phyloP scores from a whole-genome alignment of 1,140 invertebrate genomes.

The Solen grandis region DNA sequence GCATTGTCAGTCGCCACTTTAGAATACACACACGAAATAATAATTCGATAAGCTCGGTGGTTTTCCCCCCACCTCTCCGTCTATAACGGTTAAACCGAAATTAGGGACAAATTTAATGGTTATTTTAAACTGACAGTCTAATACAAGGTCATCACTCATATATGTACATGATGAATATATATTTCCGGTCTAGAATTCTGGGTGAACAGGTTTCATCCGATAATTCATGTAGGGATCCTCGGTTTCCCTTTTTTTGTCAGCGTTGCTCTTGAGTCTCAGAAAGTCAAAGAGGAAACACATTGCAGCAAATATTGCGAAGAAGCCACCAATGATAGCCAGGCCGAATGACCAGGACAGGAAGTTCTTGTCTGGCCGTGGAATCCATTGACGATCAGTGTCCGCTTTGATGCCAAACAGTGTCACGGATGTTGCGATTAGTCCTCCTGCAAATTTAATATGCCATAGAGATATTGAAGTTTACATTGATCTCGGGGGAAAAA shows the following conservation, averaged over 20 bases:
- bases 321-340: conserved; percentile 91
- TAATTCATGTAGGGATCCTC: conserved; percentile 28
- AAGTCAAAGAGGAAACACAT: conserved; percentile 67
- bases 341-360: conserved; percentile 97
- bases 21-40: too few relatives aligned
- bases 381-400: conserved; percentile 94
- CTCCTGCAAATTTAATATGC: conserved; percentile 82
- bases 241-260: neutral
- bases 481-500: neutral
- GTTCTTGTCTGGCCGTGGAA: conserved; percentile 97
- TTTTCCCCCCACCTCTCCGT: too few relatives aligned
- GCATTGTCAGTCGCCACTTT: too few relatives aligned
- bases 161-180: too few relatives aligned
- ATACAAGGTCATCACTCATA: conserved; percentile 16
- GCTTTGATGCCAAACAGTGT: conserved; percentile 94
- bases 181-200: too few relatives aligned
- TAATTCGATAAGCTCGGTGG: too few relatives aligned
- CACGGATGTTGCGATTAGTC: conserved; percentile 91
- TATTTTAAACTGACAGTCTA: too few relatives aligned
- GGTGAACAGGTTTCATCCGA: conserved; percentile 21
- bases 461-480: neutral
- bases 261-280: conserved; percentile 15
- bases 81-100: too few relatives aligned
- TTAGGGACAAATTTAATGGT: too few relatives aligned
- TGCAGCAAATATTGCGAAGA: conserved; percentile 83